Base-by-base conservation (phyloP, 1,140 invertebrate genomes). In the Asobara japonica region DNA sequence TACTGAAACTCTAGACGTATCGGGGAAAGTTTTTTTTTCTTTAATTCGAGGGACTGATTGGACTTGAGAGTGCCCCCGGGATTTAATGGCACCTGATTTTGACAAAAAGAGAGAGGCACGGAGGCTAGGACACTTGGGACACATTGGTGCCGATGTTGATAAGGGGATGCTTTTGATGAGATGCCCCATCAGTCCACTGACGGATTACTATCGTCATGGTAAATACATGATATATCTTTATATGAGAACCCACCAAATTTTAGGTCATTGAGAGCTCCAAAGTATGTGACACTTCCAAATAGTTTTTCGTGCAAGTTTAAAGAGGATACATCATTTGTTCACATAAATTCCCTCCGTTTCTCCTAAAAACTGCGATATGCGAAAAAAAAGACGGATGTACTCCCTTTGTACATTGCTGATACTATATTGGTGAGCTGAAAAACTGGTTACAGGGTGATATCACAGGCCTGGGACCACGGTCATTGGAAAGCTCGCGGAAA, bases 71-170 rank as follows among this genome's bases (percentile, higher is more conserved):
- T 45, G 30, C 22, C n/a, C 41, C 22, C 60, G 45, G 31, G 31
- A 65, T 82, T 81, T 74, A 80, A 85, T 85, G 83, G 83, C 83
- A 80, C 83, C 83, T 60, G 81, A 85, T 61, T 76, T 84, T 30
- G 82, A 84, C 36, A 84, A 82, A 60, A 83, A 80, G 65, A 67
- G 79, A 65, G 76, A 75, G 66, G 65, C 75, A 60, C 67, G 72
- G 69, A 69, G 73, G 73, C 36, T 73, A 41, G 74, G 60, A 45
- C 36, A 33, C 62, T 41, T 66, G 62, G 61, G 27, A 33, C 36
- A 48, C 33, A 64, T 64, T 16, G 60, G 22, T 20, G 8, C 8
- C 66, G 29, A 62, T 51, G 56, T 36, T 20, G 69, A 70, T 11
- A 71, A 67, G 51, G 71, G 74, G 31, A 76, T 76, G 74, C 61